Percentiles rank a stretch among this genome's conserved stretches.
Conservation (phyloP, 2,888 invertebrate species). For the Leucozona laternaria region DNA sequence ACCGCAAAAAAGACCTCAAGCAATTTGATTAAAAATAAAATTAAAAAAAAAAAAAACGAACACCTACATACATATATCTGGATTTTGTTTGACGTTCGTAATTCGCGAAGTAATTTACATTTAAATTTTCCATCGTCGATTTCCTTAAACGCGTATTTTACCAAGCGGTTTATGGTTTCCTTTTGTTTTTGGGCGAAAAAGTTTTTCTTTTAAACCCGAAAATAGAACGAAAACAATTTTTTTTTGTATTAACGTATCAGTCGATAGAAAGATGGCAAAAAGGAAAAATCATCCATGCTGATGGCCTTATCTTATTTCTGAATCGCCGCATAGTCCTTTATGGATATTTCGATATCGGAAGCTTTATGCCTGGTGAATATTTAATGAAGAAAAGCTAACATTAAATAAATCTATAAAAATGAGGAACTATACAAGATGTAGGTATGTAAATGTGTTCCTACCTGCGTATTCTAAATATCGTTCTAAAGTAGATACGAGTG, state of each 20-base stretch:
- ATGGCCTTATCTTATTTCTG: constrained; percentile 15
- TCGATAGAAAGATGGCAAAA: not conserved
- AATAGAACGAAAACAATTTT: not conserved
- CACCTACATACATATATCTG: too few species aligned
- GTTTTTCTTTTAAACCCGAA: not conserved
- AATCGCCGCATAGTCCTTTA: not conserved
- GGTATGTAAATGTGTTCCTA: not conserved
- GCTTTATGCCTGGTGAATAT: constrained; percentile 42
- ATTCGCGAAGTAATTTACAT: constrained; percentile 13
- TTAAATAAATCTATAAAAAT: constrained; percentile 16
- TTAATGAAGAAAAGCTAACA: constrained; percentile 23
- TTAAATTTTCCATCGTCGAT: constrained; percentile 22
- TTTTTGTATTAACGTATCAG: not conserved
- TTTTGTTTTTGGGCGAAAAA: not conserved
- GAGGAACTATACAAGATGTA: not conserved
- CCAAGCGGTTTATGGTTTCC: not conserved
- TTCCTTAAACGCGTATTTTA: constrained; percentile 11
- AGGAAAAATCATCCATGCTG: constrained; percentile 13
- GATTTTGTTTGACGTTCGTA: not conserved
- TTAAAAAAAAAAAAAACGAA: not conserved
- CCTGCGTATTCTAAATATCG: not conserved
- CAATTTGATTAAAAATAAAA: constrained; percentile 16
- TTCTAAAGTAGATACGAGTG: not conserved
- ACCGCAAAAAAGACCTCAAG: not conserved
- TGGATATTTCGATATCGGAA: constrained; percentile 42